Evolutionary conservation across 2,888 invertebrate genomes (phyloP), one percentile per base, ranked within the genome.

Genomic region (Dorcus parallelipipedus): DNA sequence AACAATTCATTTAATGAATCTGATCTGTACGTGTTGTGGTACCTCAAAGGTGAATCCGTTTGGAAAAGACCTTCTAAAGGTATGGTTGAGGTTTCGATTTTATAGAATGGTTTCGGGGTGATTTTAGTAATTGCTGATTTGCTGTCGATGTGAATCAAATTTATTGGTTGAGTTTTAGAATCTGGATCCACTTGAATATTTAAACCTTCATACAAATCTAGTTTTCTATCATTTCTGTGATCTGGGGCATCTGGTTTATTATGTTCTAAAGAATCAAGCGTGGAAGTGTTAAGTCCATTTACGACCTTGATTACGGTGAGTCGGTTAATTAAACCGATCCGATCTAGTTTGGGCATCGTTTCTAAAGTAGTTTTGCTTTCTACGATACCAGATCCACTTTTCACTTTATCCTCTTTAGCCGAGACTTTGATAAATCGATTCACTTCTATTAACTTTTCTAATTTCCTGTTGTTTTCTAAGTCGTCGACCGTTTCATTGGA

Each of bases 301-400:
- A 88, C 83, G 52, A 88, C 81, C 73, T 88, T 87, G 10, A 89
- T 88, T 17, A 84, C 80, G 64, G 86, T 87, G 39, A 84, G 84
- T 64, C 88, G 81, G 72, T 86, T 88, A 0, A 89, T 86, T 75
- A 86, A 87, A 47, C 88, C 88, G 60, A 89, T 83, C 78, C 86
- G 85, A 68, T 88, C 85, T 1, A 86, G 69, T 10, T 82, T 82
- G 0, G 87, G 86, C 69, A 83, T 79, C 61, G 81, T 82, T 71
- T 86, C 86, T n/a, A 85, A 77, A 69, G 80, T 81, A 1, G 83
- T 77, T 68, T 80, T 81, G 65, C 81, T 80, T 72, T 83, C 82
- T 49, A 83, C 80, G 8, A 79, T 74, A 41, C 67, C 67, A 5
- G 65, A 59, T 20, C 82, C 79, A 1, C 81, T 81, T 17, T 83